A percentile compares a stretch with the other conserved stretches of the same genome.
These are phyloP conservation scores for Elephantulus edwardii DNA, from an alignment of 2,113 vertebrate species.

Conservation along the genomic window DNA sequence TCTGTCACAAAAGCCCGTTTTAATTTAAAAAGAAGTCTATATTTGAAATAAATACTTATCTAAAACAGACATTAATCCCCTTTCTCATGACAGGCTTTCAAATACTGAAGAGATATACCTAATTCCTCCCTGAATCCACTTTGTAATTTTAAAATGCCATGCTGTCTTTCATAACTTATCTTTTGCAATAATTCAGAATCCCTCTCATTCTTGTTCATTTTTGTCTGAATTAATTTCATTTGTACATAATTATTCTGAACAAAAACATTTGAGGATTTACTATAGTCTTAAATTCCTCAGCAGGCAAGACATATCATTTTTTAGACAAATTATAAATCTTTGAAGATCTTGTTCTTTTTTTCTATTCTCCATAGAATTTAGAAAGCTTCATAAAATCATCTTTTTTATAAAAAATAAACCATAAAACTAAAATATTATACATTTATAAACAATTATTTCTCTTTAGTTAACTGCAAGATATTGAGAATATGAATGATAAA, in stretches of 20 bases:
- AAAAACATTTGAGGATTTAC: constrained; percentile 46
- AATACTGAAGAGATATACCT: background rate
- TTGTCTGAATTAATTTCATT: constrained; percentile 50
- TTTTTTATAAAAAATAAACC: background rate
- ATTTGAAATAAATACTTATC: constrained; percentile 62
- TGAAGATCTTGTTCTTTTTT: background rate
- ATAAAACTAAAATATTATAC: background rate
- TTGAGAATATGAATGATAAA: background rate
- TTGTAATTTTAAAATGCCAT: constrained; percentile 43
- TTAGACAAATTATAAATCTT: constrained; percentile 26
- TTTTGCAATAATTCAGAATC: constrained; percentile 37
- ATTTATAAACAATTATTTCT: constrained; percentile 37
- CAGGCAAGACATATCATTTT: background rate
- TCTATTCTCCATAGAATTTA: background rate
- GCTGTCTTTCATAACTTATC: background rate
- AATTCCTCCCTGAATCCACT: background rate
- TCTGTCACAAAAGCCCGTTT: background rate
- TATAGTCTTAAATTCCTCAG: background rate
- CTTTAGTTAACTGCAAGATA: background rate
- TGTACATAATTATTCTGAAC: constrained; percentile 15
- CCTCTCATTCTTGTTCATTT: constrained; percentile 43
- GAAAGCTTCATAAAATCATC: background rate
- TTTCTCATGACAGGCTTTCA: constrained; percentile 47
- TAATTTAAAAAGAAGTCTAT: constrained; percentile 49
- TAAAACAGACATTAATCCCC: constrained; percentile 53